Evolutionary conservation across 1,140 invertebrate species (phyloP).

Genomic region (Bilobella aurantiaca): DNA sequence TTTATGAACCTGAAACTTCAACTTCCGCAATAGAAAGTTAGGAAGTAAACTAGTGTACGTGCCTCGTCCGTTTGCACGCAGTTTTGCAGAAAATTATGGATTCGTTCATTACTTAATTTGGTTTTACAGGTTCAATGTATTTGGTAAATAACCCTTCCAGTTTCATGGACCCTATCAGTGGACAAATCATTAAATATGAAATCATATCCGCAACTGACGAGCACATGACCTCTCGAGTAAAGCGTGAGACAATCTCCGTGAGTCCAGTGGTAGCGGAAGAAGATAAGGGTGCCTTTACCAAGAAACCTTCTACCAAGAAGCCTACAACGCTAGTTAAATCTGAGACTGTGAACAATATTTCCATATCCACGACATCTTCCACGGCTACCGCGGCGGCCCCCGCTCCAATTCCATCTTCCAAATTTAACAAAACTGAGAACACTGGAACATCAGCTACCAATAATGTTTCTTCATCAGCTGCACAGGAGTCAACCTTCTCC

Average conservation of each 20-base stretch:
- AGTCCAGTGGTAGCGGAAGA: not conserved
- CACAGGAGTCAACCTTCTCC: too few species aligned
- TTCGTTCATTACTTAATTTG: not conserved
- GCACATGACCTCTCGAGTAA: not conserved
- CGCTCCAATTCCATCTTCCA: not conserved
- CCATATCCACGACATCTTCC: not conserved
- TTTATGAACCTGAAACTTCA: too few species aligned
- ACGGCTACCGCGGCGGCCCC: not conserved
- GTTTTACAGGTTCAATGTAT: constrained; percentile 10
- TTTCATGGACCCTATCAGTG: constrained; percentile 12
- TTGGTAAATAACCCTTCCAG: constrained; percentile 2
- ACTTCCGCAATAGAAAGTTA: too few species aligned
- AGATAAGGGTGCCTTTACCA: constrained; percentile 11
- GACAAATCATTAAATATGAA: constrained; percentile 14
- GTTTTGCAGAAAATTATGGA: too few species aligned
- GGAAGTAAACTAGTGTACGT: too few species aligned
- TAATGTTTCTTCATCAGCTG: not conserved
- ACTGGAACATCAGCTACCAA: not conserved
- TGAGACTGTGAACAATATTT: not conserved
- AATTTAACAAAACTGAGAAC: not conserved
- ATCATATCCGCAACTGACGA: constrained; percentile 5
- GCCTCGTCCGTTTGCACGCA: too few species aligned
- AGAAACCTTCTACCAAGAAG: constrained; percentile 7
- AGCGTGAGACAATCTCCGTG: constrained; percentile 7
- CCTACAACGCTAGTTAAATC: constrained; percentile 6